Conservation (phyloP, 2,888 invertebrate species). For the Mimas tiliae region DNA sequence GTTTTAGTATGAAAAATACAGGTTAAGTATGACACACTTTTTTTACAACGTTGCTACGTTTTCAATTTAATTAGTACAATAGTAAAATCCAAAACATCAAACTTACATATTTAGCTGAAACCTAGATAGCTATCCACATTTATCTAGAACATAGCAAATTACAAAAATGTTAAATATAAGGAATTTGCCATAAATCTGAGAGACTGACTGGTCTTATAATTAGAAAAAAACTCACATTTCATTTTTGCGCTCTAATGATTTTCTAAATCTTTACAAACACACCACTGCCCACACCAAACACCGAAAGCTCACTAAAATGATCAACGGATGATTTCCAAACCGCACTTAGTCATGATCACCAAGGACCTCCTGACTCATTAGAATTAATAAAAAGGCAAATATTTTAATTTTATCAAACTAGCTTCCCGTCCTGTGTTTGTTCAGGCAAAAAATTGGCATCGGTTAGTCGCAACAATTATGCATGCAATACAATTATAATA, state of each 20-base stretch:
- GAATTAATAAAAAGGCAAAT: slow-evolving; percentile 19
- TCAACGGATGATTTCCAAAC: slow-evolving; percentile 23
- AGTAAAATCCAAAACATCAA: too few relatives aligned
- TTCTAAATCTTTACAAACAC: slow-evolving; percentile 12
- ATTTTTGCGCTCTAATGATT: background rate
- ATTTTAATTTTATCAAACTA: slow-evolving; percentile 15
- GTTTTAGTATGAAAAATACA: background rate
- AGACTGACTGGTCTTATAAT: too few relatives aligned
- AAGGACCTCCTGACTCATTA: slow-evolving; percentile 27
- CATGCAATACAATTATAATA: background rate
- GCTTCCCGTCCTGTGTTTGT: slow-evolving; percentile 10
- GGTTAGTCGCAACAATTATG: background rate
- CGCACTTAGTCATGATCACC: slow-evolving; percentile 35
- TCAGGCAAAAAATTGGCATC: background rate
- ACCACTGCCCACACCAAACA: slow-evolving; percentile 30
- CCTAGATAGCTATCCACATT: too few relatives aligned
- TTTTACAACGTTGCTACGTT: background rate
- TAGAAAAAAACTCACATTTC: slow-evolving; percentile 1
- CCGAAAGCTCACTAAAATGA: slow-evolving; percentile 32
- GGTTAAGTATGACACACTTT: slow-evolving; percentile 11
- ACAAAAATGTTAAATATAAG: too few relatives aligned
- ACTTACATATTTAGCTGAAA: too few relatives aligned
- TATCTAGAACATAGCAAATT: background rate
- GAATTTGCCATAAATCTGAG: background rate
- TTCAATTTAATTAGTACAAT: too few relatives aligned